These are phyloP conservation scores for Panagrolaimus sp. DNA, from an alignment of 1,140 invertebrate species.

Conservation along the genomic window DNA sequence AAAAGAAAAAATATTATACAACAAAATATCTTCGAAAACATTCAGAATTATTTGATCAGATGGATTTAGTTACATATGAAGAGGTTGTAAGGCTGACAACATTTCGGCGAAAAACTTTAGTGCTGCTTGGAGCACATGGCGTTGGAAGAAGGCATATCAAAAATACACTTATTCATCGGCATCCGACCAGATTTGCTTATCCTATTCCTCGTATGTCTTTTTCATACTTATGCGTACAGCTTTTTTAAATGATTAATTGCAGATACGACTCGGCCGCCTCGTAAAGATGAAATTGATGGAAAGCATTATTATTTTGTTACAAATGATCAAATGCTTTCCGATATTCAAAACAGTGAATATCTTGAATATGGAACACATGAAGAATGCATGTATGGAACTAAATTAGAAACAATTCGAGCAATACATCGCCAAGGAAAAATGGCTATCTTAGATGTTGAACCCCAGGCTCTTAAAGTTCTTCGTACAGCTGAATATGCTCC, in stretches of 20 bases:
- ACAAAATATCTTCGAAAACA: constrained; percentile 99
- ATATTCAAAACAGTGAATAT: constrained; percentile 96
- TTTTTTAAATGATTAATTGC: constrained; percentile 17
- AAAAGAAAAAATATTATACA: constrained; percentile 92
- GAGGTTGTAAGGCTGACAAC: constrained; percentile 93
- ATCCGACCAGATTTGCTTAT: constrained; percentile 97
- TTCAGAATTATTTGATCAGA: constrained; percentile 93
- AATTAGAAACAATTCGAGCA: constrained; percentile 91
- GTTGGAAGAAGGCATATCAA: constrained; percentile 97
- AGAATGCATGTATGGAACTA: constrained; percentile 98
- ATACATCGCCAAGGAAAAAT: constrained; percentile 90
- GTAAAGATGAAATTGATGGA: constrained; percentile 91
- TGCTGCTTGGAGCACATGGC: constrained; percentile 72
- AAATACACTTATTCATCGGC: constrained; percentile 90
- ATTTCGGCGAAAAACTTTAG: constrained; percentile 65
- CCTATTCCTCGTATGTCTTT: constrained; percentile 87
- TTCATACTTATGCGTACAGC: too few relatives aligned
- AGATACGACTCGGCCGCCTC: constrained; percentile 92
- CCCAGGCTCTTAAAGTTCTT: constrained; percentile 88
- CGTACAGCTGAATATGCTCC: constrained; percentile 92
- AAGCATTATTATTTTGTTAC: constrained; percentile 97
- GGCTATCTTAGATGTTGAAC: constrained; percentile 96
- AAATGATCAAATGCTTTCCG: constrained; percentile 91
- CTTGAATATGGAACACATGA: constrained; percentile 90
- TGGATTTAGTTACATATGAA: constrained; percentile 97